Percentiles rank a stretch among this genome's conserved stretches.
phyloP scores from a whole-genome alignment of 2,113 vertebrate genomes.

The Ageneiosus marmoratus region DNA sequence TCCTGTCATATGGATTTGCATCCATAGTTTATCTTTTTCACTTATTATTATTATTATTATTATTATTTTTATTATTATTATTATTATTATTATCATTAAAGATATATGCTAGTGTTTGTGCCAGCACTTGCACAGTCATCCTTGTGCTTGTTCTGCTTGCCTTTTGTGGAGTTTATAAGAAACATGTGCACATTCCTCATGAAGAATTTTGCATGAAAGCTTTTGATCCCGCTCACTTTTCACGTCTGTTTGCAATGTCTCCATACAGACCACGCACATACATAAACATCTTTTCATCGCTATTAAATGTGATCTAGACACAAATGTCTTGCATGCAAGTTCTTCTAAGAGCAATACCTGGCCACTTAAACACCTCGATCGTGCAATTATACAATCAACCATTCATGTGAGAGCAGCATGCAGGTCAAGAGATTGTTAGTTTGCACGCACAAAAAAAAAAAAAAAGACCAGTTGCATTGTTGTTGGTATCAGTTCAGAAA shows the following conservation, averaged over 20 bases:
- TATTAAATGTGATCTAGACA: too few species aligned
- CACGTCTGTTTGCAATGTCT: neutral
- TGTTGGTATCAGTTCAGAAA: neutral
- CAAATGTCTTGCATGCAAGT: too few species aligned
- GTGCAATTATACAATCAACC: neutral
- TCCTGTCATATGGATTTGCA: neutral
- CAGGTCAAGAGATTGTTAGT: neutral
- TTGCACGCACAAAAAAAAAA: neutral
- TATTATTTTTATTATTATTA: too few species aligned
- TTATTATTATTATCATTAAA: neutral
- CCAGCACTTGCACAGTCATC: neutral
- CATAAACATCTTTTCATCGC: neutral
- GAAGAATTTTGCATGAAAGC: slow-evolving; percentile 1
- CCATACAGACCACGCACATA: neutral
- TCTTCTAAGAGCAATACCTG: neutral
- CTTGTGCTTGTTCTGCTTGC: neutral
- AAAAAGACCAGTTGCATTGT: neutral
- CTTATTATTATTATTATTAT: neutral
- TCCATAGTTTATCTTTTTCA: neutral
- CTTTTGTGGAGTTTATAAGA: neutral
- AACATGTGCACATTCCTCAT: neutral
- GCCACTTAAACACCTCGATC: neutral
- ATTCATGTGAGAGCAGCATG: neutral
- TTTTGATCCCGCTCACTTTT: slow-evolving; percentile 7
- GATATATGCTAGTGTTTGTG: neutral